A percentile compares a stretch with the other conserved stretches of the same genome.
Conservation (phyloP, 2,113 vertebrate species). For the Pampusana beccarii region DNA sequence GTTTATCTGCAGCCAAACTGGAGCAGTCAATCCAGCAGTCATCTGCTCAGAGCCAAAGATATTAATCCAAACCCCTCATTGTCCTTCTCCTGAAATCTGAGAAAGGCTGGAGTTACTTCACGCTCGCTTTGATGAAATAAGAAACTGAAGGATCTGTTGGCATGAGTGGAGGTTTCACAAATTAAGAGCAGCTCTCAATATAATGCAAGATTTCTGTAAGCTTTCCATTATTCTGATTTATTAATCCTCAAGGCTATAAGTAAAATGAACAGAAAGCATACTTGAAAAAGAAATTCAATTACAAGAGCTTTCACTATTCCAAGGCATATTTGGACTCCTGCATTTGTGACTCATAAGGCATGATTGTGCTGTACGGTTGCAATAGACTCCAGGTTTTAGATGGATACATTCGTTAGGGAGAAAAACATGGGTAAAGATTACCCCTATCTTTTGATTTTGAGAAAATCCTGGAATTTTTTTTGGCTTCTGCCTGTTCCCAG, state of each 20-base stretch:
- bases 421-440: background rate
- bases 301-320: background rate
- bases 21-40: background rate
- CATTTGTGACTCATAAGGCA: background rate
- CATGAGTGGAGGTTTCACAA: background rate
- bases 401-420: background rate
- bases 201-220: conserved; percentile 15
- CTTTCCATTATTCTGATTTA: conserved; percentile 43
- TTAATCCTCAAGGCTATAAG: background rate
- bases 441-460: background rate
- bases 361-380: background rate
- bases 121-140: background rate
- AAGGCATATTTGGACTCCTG: background rate
- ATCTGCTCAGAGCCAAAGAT: background rate
- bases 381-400: background rate
- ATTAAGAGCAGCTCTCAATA: conserved; percentile 7
- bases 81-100: background rate
- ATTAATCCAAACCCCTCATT: background rate
- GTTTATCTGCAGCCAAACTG: background rate
- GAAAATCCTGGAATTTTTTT: background rate
- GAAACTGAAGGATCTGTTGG: background rate
- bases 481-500: background rate
- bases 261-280: conserved; percentile 13
- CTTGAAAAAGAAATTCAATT: conserved; percentile 20
- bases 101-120: background rate